Percentiles rank a stretch among this genome's conserved stretches.
Conservation (phyloP, 1,140 invertebrate genomes). For the Leptinotarsa lineolata region DNA sequence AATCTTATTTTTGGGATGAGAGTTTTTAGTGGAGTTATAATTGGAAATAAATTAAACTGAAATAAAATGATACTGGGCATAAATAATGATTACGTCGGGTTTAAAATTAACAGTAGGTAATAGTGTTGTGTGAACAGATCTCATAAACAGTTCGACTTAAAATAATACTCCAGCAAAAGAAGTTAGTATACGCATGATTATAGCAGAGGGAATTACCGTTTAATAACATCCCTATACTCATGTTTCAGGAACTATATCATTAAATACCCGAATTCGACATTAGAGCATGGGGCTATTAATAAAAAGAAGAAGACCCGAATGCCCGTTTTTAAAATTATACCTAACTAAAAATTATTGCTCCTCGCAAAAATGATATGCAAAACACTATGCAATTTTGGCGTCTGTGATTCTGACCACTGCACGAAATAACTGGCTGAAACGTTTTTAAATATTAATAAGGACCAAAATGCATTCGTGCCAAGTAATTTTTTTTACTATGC, state of each 20-base stretch:
- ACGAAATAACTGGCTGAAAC: slow-evolving; percentile 46
- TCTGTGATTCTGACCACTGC: slow-evolving; percentile 49
- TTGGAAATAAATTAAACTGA: slow-evolving; percentile 27
- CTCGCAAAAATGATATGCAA: slow-evolving; percentile 54
- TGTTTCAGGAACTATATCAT: slow-evolving; percentile 42
- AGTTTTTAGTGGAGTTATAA: slow-evolving; percentile 18
- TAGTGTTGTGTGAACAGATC: slow-evolving; percentile 16
- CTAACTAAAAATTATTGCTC: slow-evolving; percentile 51
- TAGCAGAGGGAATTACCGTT: slow-evolving; percentile 34
- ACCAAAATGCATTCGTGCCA: slow-evolving; percentile 52
- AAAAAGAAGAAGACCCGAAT: slow-evolving; percentile 38
- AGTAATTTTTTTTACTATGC: slow-evolving; percentile 44
- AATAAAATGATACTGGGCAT: slow-evolving; percentile 19
- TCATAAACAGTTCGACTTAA: slow-evolving; percentile 16
- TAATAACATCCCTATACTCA: slow-evolving; percentile 37
- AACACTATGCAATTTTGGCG: slow-evolving; percentile 52
- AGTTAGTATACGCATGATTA: slow-evolving; percentile 34
- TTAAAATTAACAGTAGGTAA: slow-evolving; percentile 23
- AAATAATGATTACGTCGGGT: slow-evolving; percentile 24
- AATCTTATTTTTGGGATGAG: slow-evolving; percentile 26
- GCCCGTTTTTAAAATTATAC: slow-evolving; percentile 50
- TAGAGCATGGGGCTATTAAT: slow-evolving; percentile 39
- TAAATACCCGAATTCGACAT: slow-evolving; percentile 39
- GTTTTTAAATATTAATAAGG: slow-evolving; percentile 51
- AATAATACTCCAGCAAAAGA: slow-evolving; percentile 20